These are phyloP conservation scores for Palaemon carinicauda DNA, from an alignment of 1,140 invertebrate genomes.

Conservation along the genomic window DNA sequence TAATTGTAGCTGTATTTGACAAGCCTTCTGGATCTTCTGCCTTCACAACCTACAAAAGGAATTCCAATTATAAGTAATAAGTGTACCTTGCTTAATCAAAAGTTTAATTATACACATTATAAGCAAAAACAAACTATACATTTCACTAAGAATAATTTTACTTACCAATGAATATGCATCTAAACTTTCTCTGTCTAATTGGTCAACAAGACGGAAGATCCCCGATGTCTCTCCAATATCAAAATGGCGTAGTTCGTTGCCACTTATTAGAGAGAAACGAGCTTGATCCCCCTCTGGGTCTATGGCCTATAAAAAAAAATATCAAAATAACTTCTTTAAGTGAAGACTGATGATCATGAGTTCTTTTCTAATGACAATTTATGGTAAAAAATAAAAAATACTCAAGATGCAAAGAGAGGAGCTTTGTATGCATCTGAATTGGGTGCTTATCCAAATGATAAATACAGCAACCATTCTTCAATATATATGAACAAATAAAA, in stretches of 20 bases:
- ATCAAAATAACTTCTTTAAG: too few species aligned
- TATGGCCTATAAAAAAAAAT: constrained; percentile 70
- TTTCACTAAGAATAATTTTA: constrained; percentile 80
- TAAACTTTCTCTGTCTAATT: constrained; percentile 82
- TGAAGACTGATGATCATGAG: too few species aligned
- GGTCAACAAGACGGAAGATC: constrained; percentile 81
- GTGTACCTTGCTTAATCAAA: neutral
- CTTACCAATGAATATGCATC: constrained; percentile 68
- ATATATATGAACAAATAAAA: too few species aligned
- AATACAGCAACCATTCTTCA: too few species aligned
- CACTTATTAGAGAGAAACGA: constrained; percentile 82
- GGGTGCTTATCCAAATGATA: too few species aligned
- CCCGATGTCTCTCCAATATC: constrained; percentile 82
- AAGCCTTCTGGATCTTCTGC: constrained; percentile 86
- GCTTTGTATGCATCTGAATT: too few species aligned
- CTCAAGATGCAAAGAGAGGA: too few species aligned
- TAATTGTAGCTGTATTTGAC: constrained; percentile 81
- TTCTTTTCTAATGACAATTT: too few species aligned
- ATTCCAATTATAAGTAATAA: neutral
- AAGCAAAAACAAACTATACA: neutral
- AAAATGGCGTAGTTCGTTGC: constrained; percentile 86
- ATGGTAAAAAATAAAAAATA: too few species aligned
- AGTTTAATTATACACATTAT: neutral
- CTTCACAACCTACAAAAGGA: constrained; percentile 74
- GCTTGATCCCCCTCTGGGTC: constrained; percentile 90